Evolutionary conservation across 1,140 invertebrate genomes (phyloP), one percentile per base, ranked within the genome.

Genomic region (Portunus trituberculatus): DNA sequence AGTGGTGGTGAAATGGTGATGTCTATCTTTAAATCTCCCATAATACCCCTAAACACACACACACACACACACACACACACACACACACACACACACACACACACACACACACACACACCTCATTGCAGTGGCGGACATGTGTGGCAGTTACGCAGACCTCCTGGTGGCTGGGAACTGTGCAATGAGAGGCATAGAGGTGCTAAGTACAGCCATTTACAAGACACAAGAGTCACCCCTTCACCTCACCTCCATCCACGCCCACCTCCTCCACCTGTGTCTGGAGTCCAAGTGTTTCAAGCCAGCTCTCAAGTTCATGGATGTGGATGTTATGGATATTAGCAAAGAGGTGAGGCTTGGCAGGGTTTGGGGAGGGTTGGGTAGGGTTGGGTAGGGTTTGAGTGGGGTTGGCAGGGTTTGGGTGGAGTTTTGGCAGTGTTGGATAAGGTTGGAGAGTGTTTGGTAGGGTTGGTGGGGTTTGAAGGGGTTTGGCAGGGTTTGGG

Each of bases 271-370:
- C 97, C 97, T 99, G 3, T 99, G 99, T 97, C 97, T 99, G 45
- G 96, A 99, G 45, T 98, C 99, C 48, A 99, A 99, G 97, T 99
- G 98, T 97, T 98, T 99, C 96, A 99, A 99, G 97, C 98, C 99
- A 59, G 98, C 99, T 2, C 97, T 99, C 48, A 98, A 98, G 96
- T 98, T 99, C 97, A 97, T 99, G 86, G 98, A 99, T 97, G 98
- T 98, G 45, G 99, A 99, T 97, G 98, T 99, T 59, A 99, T 98
- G 92, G 98, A 99, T 96, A 99, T 99, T 95, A 98, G 98, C 96
- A 98, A 98, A 97, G 98, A 99, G 96, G 96, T 96, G 32, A 31
- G 93, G 52, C 10, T 76, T 39, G 6, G 39, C 6, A 6, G 6
- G 39, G 39, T 39, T 39, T 39, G 39, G 1, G 1, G 1, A 6